phyloP scores from a whole-genome alignment of 2,797 vertebrate genomes.

The Telmatherina bonti region DNA sequence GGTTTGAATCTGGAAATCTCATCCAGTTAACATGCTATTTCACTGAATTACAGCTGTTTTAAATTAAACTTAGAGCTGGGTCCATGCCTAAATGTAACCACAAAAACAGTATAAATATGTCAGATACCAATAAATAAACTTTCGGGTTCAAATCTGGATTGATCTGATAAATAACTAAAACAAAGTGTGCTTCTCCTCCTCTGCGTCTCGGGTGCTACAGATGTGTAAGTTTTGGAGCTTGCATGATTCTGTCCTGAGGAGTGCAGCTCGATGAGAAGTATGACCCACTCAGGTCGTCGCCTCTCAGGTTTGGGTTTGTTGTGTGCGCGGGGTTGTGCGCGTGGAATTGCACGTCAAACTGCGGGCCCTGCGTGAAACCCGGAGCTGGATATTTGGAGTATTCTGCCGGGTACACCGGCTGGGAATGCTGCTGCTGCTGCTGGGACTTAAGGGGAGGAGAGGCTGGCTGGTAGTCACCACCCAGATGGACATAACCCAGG shows the following conservation, averaged over 20 bases:
- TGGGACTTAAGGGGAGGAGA: slow-evolving; percentile 89
- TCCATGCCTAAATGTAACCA: not conserved
- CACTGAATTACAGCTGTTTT: not conserved
- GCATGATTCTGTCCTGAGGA: slow-evolving; percentile 92
- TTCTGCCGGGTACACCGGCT: slow-evolving; percentile 81
- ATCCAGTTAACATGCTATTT: not conserved
- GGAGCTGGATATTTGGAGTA: slow-evolving; percentile 88
- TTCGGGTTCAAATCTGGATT: slow-evolving; percentile 7
- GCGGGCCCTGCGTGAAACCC: slow-evolving; percentile 85
- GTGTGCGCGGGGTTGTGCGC: slow-evolving; percentile 72
- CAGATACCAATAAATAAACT: slow-evolving; percentile 29
- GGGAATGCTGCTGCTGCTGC: slow-evolving; percentile 75
- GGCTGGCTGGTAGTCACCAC: slow-evolving; percentile 83
- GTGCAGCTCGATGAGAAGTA: slow-evolving; percentile 85
- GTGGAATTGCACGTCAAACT: slow-evolving; percentile 52
- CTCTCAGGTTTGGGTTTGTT: slow-evolving; percentile 54
- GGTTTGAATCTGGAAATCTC: slow-evolving; percentile 6
- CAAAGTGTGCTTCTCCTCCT: not conserved
- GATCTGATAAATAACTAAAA: not conserved
- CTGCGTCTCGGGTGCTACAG: slow-evolving; percentile 85
- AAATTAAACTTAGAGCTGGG: too few relatives aligned
- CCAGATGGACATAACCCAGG: slow-evolving; percentile 77
- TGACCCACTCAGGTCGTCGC: slow-evolving; percentile 72
- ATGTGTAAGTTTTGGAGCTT: slow-evolving; percentile 93
- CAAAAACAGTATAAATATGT: not conserved